phyloP scores from a whole-genome alignment of 2,888 invertebrate genomes.

The Orthosia gracilis region DNA sequence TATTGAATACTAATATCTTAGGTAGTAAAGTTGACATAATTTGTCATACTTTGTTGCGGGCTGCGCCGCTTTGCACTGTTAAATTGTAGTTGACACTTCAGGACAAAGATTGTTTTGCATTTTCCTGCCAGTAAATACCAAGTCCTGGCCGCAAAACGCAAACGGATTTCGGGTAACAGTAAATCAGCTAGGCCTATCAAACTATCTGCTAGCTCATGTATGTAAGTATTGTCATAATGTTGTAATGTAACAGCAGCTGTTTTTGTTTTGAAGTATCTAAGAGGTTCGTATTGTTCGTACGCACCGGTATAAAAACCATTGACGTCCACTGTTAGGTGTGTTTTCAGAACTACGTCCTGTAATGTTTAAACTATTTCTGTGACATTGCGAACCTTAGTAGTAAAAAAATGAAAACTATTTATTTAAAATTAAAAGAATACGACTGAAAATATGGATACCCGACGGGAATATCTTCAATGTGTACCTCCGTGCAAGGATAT shows the following conservation, averaged over 20 bases:
- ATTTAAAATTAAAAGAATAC: no score
- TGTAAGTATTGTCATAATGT: not conserved
- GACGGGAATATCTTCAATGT: no score
- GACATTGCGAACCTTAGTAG: no score
- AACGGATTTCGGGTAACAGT: not conserved
- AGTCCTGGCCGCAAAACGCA: not conserved
- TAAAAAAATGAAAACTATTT: no score
- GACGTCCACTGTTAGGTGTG: no score
- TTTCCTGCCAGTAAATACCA: not conserved
- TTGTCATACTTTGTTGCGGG: slow-evolving; percentile 16
- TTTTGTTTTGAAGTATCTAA: not conserved
- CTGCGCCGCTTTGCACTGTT: not conserved
- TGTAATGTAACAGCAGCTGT: not conserved
- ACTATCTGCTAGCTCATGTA: no score
- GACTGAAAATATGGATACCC: no score
- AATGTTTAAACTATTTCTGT: no score
- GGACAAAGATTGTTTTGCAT: not conserved
- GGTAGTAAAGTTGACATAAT: slow-evolving; percentile 15
- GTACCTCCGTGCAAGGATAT: not conserved
- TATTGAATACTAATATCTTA: not conserved
- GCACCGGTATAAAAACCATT: not conserved
- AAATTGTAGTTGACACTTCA: not conserved
- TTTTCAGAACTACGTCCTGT: no score
- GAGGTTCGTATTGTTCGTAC: not conserved
- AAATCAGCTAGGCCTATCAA: not conserved